phyloP scores from a whole-genome alignment of 2,797 vertebrate genomes.

The Paedocypris micromegethes region DNA sequence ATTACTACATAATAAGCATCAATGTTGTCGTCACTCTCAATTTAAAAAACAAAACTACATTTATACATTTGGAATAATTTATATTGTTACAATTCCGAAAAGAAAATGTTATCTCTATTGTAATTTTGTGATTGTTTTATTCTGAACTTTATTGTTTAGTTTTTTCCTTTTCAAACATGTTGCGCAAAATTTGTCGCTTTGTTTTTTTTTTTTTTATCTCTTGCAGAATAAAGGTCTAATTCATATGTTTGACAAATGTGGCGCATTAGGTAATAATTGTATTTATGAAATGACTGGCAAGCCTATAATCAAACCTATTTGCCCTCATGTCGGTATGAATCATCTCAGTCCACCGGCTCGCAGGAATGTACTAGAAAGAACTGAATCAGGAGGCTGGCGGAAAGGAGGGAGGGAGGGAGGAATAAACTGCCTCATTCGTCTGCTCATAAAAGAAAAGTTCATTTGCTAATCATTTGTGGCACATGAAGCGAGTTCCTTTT shows the following conservation, averaged over 20 bases:
- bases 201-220: too few species aligned
- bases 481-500: slow-evolving; percentile 34
- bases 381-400: slow-evolving; percentile 2
- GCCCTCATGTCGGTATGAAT: slow-evolving; percentile 19
- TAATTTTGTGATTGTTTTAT: too few species aligned
- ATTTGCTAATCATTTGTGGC: slow-evolving; percentile 38
- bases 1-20: too few species aligned
- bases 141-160: too few species aligned
- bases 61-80: too few species aligned
- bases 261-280: slow-evolving; percentile 4
- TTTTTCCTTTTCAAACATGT: too few species aligned
- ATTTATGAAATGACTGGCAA: background rate
- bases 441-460: slow-evolving; percentile 47
- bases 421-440: slow-evolving; percentile 26
- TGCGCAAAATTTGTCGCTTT: too few species aligned
- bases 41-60: too few species aligned
- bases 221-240: background rate
- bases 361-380: slow-evolving; percentile 27
- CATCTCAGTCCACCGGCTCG: slow-evolving; percentile 11
- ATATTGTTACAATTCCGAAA: too few species aligned
- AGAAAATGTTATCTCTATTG: too few species aligned
- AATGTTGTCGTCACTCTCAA: too few species aligned
- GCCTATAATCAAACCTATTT: slow-evolving; percentile 5
- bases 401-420: background rate
- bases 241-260: background rate